These are phyloP conservation scores for Entosphenus tridentatus DNA, from an alignment of 2,113 vertebrate genomes.

Conservation along the genomic window DNA sequence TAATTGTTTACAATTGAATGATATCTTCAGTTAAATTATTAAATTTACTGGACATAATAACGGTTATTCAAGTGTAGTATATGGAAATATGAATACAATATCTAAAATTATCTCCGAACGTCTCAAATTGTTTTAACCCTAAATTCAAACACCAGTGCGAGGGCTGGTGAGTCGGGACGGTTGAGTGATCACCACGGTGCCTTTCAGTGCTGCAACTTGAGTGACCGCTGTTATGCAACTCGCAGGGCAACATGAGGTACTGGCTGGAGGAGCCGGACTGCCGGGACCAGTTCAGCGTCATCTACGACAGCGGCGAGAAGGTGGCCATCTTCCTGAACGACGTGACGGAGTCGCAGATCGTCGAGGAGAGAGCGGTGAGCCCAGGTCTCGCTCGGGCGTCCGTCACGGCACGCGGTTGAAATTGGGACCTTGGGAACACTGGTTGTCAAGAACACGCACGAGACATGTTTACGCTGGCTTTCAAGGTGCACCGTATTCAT, in stretches of 20 bases:
- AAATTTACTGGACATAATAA: too few relatives aligned
- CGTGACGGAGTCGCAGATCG: slow-evolving; percentile 55
- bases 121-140: too few relatives aligned
- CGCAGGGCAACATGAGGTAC: slow-evolving; percentile 68
- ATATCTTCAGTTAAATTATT: too few relatives aligned
- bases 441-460: slow-evolving; percentile 8
- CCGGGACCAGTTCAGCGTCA: slow-evolving; percentile 90
- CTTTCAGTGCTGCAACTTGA: too few relatives aligned
- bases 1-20: not conserved
- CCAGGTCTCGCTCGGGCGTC: not conserved
- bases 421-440: slow-evolving; percentile 1
- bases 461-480: too few relatives aligned
- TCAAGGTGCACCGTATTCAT: too few relatives aligned
- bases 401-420: too few relatives aligned
- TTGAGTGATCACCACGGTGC: not conserved
- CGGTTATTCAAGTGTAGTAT: too few relatives aligned
- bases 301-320: slow-evolving; percentile 84
- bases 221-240: not conserved
- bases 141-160: too few relatives aligned
- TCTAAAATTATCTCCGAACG: too few relatives aligned
- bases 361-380: slow-evolving; percentile 76
- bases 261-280: slow-evolving; percentile 89
- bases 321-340: slow-evolving; percentile 81
- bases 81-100: too few relatives aligned
- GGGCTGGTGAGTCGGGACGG: too few relatives aligned